These are phyloP conservation scores for Atta cephalotes DNA, from an alignment of 1,140 invertebrate genomes.

Conservation along the genomic window DNA sequence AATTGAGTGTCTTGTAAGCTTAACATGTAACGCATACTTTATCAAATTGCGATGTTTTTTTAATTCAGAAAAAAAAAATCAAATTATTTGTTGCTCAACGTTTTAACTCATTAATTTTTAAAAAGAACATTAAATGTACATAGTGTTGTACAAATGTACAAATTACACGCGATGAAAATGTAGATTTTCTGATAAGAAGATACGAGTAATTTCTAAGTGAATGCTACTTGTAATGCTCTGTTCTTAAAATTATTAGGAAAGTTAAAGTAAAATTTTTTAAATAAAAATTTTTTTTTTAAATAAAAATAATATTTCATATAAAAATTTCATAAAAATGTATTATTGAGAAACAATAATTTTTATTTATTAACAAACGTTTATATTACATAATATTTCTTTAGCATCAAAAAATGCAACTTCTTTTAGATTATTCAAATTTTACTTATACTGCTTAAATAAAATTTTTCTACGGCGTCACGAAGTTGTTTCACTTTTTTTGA, in stretches of 20 bases:
- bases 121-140: background rate
- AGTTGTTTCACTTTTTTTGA: slow-evolving; percentile 19
- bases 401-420: background rate
- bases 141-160: background rate
- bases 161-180: background rate
- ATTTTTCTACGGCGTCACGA: background rate
- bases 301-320: no score
- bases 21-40: slow-evolving; percentile 22
- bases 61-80: background rate
- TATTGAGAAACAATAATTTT: background rate
- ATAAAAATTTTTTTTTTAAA: no score
- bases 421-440: background rate
- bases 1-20: background rate
- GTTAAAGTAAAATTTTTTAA: no score
- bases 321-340: background rate
- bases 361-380: background rate
- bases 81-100: background rate
- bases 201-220: background rate
- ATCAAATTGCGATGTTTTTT: slow-evolving; percentile 4
- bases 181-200: background rate
- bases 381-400: no score
- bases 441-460: background rate
- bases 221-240: background rate
- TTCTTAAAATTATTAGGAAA: background rate
- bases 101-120: background rate